Evolutionary conservation across 2,888 invertebrate genomes (phyloP), one percentile per base, ranked within the genome.

Genomic region (Caradrina clavipalpis): DNA sequence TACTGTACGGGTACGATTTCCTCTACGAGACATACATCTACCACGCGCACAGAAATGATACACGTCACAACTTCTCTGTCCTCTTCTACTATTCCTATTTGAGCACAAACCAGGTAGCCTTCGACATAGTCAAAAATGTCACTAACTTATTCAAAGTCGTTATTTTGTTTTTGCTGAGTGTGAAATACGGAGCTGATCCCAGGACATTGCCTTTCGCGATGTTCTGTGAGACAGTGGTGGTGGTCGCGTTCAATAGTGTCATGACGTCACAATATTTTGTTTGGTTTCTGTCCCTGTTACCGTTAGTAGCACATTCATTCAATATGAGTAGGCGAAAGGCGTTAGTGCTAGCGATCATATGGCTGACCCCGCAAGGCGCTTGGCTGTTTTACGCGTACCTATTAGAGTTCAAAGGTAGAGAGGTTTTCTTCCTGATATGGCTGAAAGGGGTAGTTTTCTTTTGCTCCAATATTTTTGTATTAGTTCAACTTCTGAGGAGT

Each of bases 221-320:
- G 85, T 98, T 99, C 82, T 95, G 97, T 2, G 97, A 98, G 88
- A 98, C 99, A 0, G 97, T 98, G 70, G 97, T 98, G 3, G 97
- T 99, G 89, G 99, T 99, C 0, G 97, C 98, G 3, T 99, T 98
- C 87, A 99, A 99, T 94, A 98, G 98, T 83, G 99, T 99, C 0
- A 97, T 99, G 89, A 99, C 99, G 0, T 99, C 99, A 7, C 99
- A 99, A 89, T 99, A 99, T 90, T 99, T 99, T 85, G 97, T 99
- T 59, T 99, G 99, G 99, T 99, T 99, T 88, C 92, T 99, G 70
- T 98, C 98, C 1, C 91, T 99, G 10, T 92, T 99, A 21, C 99
- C 99, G 0, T 87, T 99, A 26, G 97, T 98, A 70, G 92, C 98
- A 0, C 98, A 98, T 78, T 97, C 97, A 86, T 96, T 99, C 39